Evolutionary conservation across 2,113 vertebrate genomes (phyloP).

Genomic region (Narcine bancroftii): DNA sequence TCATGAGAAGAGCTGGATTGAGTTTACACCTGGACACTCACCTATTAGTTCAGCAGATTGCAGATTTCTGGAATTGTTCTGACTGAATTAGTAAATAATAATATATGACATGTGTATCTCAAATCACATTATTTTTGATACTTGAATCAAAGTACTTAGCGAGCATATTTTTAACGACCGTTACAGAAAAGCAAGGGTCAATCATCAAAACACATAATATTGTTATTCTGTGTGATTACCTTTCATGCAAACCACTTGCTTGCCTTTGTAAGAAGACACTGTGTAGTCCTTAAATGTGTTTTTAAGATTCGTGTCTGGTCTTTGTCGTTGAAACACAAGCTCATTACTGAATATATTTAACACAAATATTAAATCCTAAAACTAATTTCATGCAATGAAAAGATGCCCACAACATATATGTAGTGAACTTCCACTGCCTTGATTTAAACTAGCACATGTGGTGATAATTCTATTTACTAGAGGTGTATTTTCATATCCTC

Average conservation of each 20-base stretch:
- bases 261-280: conserved; percentile 12
- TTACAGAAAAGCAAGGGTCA: conserved; percentile 7
- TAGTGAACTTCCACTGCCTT: conserved; percentile 8
- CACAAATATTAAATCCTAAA: conserved; percentile 26
- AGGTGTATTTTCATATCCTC: conserved; percentile 24
- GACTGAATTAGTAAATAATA: background rate
- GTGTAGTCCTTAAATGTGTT: background rate
- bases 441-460: background rate
- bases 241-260: conserved; percentile 17
- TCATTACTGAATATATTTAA: background rate
- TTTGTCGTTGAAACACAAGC: background rate
- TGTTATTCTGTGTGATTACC: conserved; percentile 17
- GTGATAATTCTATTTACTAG: conserved; percentile 20
- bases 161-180: background rate
- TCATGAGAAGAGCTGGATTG: background rate
- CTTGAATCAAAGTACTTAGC: background rate
- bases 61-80: conserved; percentile 6
- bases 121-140: background rate
- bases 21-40: background rate
- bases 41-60: background rate
- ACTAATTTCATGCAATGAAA: background rate
- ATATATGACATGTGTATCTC: background rate
- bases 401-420: conserved; percentile 11
- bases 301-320: conserved; percentile 4
- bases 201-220: background rate